These are phyloP conservation scores for Carcharodon carcharias DNA, from an alignment of 2,797 vertebrate species.

Conservation along the genomic window DNA sequence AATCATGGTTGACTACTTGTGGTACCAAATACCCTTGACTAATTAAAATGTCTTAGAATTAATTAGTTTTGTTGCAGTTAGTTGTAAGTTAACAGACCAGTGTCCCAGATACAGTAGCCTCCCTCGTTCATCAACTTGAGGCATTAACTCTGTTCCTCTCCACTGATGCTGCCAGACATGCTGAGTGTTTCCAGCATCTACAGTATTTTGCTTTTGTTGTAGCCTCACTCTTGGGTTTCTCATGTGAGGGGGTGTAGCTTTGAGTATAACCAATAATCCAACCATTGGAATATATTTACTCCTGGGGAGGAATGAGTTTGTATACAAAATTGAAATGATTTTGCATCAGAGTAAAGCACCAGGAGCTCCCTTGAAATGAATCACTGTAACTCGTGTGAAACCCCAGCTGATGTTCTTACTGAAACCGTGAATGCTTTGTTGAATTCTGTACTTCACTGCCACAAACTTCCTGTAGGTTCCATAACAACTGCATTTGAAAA, in stretches of 20 bases:
- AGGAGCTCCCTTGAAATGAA: neutral
- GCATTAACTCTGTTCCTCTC: too few species aligned
- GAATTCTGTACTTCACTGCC: neutral
- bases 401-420: neutral
- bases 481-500: neutral
- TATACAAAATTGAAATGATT: neutral
- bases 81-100: neutral
- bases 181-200: neutral
- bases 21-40: neutral
- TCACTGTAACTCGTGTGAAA: neutral
- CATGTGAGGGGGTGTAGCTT: neutral
- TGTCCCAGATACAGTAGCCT: neutral
- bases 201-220: neutral
- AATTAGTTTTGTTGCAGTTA: too few species aligned
- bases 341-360: neutral
- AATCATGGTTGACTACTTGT: neutral
- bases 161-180: neutral
- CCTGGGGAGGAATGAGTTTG: neutral
- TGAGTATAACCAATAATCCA: neutral
- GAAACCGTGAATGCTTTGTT: neutral
- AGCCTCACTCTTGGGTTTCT: neutral
- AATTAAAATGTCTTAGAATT: neutral
- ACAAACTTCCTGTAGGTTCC: neutral
- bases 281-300: neutral
- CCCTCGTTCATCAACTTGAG: neutral